Conservation (phyloP, 2,797 vertebrate species). For the Vireo griseus region DNA sequence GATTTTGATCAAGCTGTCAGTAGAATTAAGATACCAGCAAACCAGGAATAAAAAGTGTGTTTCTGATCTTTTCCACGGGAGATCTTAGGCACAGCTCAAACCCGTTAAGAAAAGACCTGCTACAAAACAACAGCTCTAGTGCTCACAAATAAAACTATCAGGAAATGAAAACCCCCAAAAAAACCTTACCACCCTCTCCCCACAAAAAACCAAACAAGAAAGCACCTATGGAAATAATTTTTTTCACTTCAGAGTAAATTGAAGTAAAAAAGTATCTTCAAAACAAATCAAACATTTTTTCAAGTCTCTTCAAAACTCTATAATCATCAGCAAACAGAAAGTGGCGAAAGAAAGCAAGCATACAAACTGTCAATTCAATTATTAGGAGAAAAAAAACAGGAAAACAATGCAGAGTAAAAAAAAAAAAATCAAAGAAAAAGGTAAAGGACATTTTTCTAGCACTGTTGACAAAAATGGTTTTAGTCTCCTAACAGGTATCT, state of each 20-base stretch:
- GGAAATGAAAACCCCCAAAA: accelerated
- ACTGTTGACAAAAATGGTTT: background rate
- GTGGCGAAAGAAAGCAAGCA: background rate
- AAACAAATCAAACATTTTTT: background rate
- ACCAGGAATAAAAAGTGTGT: background rate
- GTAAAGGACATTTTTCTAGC: background rate
- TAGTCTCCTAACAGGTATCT: background rate
- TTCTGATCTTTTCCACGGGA: background rate
- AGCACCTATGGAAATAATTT: background rate
- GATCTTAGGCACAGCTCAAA: background rate
- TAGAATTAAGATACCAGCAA: background rate
- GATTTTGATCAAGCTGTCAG: background rate
- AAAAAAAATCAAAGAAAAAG: background rate
- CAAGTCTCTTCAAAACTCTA: background rate
- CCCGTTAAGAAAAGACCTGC: background rate
- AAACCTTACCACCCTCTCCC: accelerated
- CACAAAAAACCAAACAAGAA: background rate
- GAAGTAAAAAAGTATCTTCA: background rate
- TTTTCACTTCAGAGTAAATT: background rate
- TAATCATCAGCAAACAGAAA: background rate
- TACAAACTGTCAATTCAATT: background rate
- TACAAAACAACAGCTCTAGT: background rate
- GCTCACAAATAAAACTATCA: background rate
- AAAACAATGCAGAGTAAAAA: background rate
- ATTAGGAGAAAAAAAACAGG: background rate